Conservation (phyloP, 2,113 vertebrate species). For the Cisticola juncidis region DNA sequence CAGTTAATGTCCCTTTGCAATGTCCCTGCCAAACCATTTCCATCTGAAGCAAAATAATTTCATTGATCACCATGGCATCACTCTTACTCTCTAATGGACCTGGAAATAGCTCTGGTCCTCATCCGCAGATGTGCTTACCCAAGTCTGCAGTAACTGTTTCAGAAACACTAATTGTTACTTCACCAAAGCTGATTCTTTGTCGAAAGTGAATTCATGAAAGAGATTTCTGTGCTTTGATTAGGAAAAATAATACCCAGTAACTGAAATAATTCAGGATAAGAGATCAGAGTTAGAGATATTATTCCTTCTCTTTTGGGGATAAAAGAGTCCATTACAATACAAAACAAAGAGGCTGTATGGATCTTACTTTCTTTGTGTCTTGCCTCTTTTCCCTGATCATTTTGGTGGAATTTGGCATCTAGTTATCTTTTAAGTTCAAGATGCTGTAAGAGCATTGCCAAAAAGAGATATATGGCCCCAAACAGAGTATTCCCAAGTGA, state of each 20-base stretch:
- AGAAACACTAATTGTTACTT: neutral
- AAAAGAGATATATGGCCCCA: neutral
- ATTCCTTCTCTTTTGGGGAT: neutral
- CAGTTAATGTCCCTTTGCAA: neutral
- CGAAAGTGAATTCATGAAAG: neutral
- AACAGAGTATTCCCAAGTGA: neutral
- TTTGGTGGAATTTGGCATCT: neutral
- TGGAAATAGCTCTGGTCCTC: neutral
- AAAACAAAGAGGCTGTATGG: neutral
- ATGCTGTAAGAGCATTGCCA: neutral
- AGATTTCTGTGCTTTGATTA: neutral
- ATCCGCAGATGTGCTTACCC: neutral
- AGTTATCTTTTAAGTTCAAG: neutral
- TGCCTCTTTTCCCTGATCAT: neutral
- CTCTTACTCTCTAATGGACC: neutral
- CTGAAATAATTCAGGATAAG: neutral
- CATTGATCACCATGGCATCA: neutral
- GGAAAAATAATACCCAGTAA: neutral
- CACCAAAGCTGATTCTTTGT: neutral
- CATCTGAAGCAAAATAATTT: conserved; percentile 11
- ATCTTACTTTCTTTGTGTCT: neutral
- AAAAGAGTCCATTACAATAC: neutral
- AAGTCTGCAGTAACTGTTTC: neutral
- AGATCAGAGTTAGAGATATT: neutral
- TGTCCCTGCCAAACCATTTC: neutral